A percentile compares a stretch with the other conserved stretches of the same genome.
Conservation (phyloP, 2,113 vertebrate species). For the Aphelocoma coerulescens region DNA sequence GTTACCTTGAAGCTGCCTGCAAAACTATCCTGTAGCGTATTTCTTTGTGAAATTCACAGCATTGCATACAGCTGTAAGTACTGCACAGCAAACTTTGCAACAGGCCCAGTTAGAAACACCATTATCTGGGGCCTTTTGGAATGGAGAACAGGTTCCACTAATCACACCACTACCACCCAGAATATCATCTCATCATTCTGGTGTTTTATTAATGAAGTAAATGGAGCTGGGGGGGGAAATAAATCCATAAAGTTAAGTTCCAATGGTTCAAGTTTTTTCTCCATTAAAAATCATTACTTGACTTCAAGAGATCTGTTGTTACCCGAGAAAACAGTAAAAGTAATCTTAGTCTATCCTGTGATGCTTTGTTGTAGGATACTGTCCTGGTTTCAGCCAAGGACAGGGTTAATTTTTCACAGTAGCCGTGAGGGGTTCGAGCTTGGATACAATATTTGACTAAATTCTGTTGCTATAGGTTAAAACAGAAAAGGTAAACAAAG, state of each 20-base stretch:
- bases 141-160: background rate
- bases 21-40: background rate
- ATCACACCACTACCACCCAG: background rate
- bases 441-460: background rate
- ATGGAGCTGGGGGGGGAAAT: background rate
- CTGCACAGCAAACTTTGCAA: background rate
- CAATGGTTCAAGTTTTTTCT: background rate
- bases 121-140: background rate
- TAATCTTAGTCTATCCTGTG: background rate
- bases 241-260: background rate
- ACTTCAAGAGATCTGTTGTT: background rate
- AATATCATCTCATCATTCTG: background rate
- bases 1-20: background rate
- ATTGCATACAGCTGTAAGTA: background rate
- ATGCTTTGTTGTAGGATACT: background rate
- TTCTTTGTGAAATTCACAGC: background rate
- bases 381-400: background rate
- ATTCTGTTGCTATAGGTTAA: background rate
- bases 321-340: background rate
- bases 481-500: background rate
- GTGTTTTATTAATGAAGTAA: background rate
- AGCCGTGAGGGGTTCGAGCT: background rate
- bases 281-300: background rate
- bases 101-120: background rate
- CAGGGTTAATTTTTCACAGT: background rate